phyloP scores from a whole-genome alignment of 1,140 invertebrate genomes.

The Oedothorax gibbosus region DNA sequence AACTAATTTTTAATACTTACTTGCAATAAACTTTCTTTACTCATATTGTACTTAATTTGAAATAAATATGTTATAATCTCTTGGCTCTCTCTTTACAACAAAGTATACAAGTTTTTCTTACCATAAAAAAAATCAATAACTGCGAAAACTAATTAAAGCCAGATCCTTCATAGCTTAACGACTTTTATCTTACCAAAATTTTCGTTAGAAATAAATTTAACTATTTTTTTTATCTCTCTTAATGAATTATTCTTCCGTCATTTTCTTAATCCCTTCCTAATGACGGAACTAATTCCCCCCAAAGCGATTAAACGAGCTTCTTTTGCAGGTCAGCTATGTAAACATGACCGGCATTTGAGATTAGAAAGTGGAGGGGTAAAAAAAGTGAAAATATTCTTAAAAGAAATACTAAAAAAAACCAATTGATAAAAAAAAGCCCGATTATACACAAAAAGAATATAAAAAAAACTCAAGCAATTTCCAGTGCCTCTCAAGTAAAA shows the following conservation, averaged over 20 bases:
- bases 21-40: too few relatives aligned
- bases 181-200: too few relatives aligned
- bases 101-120: too few relatives aligned
- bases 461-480: slow-evolving; percentile 38
- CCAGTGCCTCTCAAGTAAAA: slow-evolving; percentile 46
- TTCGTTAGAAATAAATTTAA: not conserved
- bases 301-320: slow-evolving; percentile 42
- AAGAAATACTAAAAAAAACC: not conserved
- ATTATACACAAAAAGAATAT: not conserved
- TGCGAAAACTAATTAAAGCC: too few relatives aligned
- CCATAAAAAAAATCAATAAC: too few relatives aligned
- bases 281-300: slow-evolving; percentile 41
- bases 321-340: slow-evolving; percentile 3
- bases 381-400: too few relatives aligned
- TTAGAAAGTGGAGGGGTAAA: not conserved
- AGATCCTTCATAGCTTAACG: too few relatives aligned
- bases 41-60: too few relatives aligned
- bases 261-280: slow-evolving; percentile 43
- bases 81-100: too few relatives aligned
- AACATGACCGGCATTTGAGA: not conserved
- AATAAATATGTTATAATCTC: too few relatives aligned
- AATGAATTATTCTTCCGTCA: slow-evolving; percentile 44
- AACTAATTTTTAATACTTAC: too few relatives aligned
- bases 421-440: not conserved
- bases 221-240: slow-evolving; percentile 3